Evolutionary conservation across 2,113 vertebrate species (phyloP).

Genomic region (Crotalus tigris): DNA sequence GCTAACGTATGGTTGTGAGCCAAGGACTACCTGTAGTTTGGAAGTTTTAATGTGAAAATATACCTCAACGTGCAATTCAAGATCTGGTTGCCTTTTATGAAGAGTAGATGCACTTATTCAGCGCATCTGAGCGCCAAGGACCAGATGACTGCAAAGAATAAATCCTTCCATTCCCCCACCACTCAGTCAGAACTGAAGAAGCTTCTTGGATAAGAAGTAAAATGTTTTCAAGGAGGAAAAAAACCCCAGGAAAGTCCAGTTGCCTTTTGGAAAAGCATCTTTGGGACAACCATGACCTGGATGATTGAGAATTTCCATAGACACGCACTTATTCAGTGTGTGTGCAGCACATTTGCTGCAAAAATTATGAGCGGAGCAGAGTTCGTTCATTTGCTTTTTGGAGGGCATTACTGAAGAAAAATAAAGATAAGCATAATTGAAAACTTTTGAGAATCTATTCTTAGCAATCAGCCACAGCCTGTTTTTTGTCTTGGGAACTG

Average conservation of each 20-base stretch:
- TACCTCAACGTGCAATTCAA: neutral
- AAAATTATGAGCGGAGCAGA: neutral
- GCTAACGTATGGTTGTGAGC: neutral
- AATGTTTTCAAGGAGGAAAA: neutral
- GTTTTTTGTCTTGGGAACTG: slow-evolving; percentile 16
- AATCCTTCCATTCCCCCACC: neutral
- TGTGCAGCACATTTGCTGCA: neutral
- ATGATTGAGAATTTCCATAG: no score
- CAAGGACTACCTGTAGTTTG: neutral
- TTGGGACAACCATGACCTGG: no score
- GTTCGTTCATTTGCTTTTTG: neutral
- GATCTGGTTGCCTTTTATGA: neutral
- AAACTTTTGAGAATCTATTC: slow-evolving; percentile 26
- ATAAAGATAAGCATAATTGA: slow-evolving; percentile 24
- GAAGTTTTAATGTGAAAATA: neutral
- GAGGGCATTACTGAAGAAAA: neutral
- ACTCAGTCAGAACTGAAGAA: neutral
- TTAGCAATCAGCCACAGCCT: slow-evolving; percentile 6
- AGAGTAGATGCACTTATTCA: neutral
- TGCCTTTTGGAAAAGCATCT: neutral
- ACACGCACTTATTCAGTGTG: neutral
- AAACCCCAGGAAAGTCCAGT: neutral
- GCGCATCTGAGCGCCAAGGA: neutral
- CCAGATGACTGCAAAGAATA: neutral
- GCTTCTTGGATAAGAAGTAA: neutral